Evolutionary conservation across 2,797 vertebrate genomes (phyloP).

Genomic region (Hemitrygon akajei): DNA sequence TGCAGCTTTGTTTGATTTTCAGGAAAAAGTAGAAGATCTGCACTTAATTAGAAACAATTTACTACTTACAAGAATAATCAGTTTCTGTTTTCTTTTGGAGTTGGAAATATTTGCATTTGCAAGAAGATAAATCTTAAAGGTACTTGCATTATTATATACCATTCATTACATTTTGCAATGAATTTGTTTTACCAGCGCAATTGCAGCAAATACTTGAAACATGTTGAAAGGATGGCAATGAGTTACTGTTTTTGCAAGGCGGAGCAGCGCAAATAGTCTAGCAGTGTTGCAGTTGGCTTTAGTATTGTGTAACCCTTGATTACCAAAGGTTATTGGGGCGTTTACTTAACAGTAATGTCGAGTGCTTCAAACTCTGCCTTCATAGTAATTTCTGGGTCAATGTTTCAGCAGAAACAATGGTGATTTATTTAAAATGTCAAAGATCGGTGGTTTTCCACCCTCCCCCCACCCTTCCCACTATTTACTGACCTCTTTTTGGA

Average conservation of each 20-base stretch:
- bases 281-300: neutral
- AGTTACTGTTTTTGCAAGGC: neutral
- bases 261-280: neutral
- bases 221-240: too few relatives aligned
- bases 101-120: neutral
- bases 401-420: neutral
- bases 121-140: neutral
- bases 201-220: slow-evolving; percentile 7
- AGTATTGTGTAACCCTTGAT: too few relatives aligned
- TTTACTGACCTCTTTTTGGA: neutral
- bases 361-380: neutral
- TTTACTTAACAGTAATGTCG: too few relatives aligned
- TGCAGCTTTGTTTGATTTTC: too few relatives aligned
- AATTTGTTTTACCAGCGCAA: slow-evolving; percentile 8
- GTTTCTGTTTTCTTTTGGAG: neutral
- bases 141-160: neutral
- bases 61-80: neutral
- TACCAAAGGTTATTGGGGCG: neutral
- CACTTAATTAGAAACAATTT: neutral
- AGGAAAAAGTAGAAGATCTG: neutral
- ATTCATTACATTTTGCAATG: neutral
- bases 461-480: neutral
- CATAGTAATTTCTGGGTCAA: neutral
- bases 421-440: neutral
- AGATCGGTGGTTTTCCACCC: neutral